These are phyloP conservation scores for Lampropteryx suffumata DNA, from an alignment of 2,888 invertebrate genomes.

Conservation along the genomic window DNA sequence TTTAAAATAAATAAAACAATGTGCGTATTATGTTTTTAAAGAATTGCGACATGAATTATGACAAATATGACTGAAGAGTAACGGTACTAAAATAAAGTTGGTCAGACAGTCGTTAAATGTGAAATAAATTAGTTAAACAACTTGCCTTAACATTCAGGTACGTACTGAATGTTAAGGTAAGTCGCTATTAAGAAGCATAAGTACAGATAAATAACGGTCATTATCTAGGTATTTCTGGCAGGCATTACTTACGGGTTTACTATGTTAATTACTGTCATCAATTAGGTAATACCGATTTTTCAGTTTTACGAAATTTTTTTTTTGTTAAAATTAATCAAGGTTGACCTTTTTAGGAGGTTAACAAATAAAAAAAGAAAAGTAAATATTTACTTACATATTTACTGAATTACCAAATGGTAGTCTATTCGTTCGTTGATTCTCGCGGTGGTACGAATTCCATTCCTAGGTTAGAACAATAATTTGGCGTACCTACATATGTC, in stretches of 20 bases:
- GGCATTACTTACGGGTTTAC: constrained; percentile 12
- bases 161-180: too few species aligned
- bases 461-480: too few species aligned
- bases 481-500: too few species aligned
- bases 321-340: constrained; percentile 8
- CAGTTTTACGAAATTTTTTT: constrained; percentile 1
- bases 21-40: constrained; percentile 12
- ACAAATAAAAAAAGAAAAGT: too few species aligned
- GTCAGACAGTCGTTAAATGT: constrained; percentile 20
- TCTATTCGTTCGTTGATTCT: too few species aligned
- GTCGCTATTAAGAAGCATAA: constrained; percentile 11
- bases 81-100: constrained; percentile 9
- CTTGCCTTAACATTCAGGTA: too few species aligned
- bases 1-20: too few species aligned
- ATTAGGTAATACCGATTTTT: constrained; percentile 17
- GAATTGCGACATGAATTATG: constrained; percentile 18
- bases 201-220: neutral
- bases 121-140: constrained; percentile 13
- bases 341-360: too few species aligned
- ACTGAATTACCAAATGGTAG: too few species aligned
- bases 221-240: constrained; percentile 6
- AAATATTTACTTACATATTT: too few species aligned
- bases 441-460: too few species aligned
- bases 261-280: constrained; percentile 3
- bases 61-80: constrained; percentile 7